These are phyloP conservation scores for Oreocharis arfaki DNA, from an alignment of 2,113 vertebrate species.

Conservation along the genomic window DNA sequence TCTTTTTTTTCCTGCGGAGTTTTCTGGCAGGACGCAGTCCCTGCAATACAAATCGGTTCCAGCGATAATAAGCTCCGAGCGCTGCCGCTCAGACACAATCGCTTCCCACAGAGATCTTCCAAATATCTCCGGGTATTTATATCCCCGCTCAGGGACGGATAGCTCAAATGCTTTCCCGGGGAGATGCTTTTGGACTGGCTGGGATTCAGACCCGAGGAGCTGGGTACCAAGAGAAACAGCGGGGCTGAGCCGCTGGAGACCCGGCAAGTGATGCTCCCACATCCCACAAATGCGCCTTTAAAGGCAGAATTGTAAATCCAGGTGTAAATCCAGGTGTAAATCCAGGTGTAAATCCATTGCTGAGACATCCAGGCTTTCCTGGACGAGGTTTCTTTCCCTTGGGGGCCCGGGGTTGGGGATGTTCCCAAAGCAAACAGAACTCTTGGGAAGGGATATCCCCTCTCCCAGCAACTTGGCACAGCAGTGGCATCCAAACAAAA, in stretches of 20 bases:
- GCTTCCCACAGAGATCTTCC: slow-evolving; percentile 19
- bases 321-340: neutral
- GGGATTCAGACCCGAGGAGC: neutral
- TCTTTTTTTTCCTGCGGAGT: neutral
- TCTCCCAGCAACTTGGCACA: neutral
- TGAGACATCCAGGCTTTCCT: neutral
- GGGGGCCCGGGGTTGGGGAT: neutral
- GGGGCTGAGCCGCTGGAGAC: neutral
- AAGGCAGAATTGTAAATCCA: neutral
- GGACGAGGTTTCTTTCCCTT: neutral
- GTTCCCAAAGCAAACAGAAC: neutral
- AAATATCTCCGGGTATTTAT: neutral
- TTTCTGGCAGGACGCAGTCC: slow-evolving; percentile 38
- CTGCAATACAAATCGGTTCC: neutral
- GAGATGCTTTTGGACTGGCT: neutral
- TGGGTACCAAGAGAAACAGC: neutral
- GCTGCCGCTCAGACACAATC: neutral
- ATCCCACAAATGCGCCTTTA: neutral
- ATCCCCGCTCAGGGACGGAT: neutral
- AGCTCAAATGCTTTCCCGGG: neutral
- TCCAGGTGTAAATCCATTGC: neutral
- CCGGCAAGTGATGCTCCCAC: neutral
- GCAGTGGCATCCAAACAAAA: neutral
- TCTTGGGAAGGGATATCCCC: no score
- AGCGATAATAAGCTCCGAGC: neutral